Evolutionary conservation across 2,113 vertebrate genomes (phyloP).

Genomic region (Oenanthe melanoleuca): DNA sequence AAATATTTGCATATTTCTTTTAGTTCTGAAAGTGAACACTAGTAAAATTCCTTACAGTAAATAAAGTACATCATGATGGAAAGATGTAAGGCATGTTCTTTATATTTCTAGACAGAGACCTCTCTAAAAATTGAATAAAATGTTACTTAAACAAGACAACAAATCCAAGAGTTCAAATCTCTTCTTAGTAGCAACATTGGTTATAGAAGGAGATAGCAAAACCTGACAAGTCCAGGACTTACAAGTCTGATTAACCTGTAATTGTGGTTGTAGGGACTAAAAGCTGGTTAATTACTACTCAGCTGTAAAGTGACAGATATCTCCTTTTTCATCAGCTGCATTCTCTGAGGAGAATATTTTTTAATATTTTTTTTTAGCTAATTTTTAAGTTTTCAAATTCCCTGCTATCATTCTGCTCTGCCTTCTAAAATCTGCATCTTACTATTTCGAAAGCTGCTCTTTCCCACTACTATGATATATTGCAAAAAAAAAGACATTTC

Average conservation of each 20-base stretch:
- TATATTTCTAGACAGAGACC: background rate
- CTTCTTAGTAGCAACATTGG: background rate
- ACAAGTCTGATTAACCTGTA: background rate
- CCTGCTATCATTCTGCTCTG: background rate
- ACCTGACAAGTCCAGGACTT: background rate
- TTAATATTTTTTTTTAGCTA: background rate
- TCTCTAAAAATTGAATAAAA: background rate
- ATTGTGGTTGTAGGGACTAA: background rate
- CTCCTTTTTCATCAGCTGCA: background rate
- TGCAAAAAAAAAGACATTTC: background rate
- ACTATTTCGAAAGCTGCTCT: background rate
- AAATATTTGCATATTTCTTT: background rate
- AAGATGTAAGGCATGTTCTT: background rate
- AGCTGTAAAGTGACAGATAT: background rate
- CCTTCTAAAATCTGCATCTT: background rate
- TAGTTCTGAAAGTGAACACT: background rate
- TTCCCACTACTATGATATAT: background rate
- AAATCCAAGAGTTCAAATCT: background rate
- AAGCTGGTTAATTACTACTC: background rate
- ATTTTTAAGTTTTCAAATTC: background rate
- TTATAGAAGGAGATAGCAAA: background rate
- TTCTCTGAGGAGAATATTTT: background rate
- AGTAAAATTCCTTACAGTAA: constrained; percentile 25
- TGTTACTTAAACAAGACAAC: background rate
- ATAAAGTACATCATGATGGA: background rate